Percentiles rank a stretch among this genome's conserved stretches.
phyloP scores from a whole-genome alignment of 2,113 vertebrate species.

The Anguilla rostrata region DNA sequence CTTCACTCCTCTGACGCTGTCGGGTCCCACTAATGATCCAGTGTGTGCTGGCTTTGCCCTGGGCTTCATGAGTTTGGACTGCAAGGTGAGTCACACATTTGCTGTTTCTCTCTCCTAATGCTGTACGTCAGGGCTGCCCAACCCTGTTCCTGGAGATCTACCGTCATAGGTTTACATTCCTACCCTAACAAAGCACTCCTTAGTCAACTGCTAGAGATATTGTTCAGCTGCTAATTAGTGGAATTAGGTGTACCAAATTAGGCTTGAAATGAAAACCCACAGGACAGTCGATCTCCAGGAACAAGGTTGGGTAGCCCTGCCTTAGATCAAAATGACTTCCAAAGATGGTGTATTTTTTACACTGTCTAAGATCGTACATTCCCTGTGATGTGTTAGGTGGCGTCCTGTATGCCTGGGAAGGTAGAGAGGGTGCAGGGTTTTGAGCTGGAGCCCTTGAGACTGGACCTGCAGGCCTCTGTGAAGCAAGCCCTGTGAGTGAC shows the following conservation, averaged over 20 bases:
- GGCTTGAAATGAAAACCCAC: too few relatives aligned
- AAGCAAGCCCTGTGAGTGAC: constrained; percentile 73
- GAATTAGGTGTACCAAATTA: too few relatives aligned
- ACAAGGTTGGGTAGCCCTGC: too few relatives aligned
- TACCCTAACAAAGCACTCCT: too few relatives aligned
- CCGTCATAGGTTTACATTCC: too few relatives aligned
- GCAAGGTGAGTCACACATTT: constrained; percentile 64
- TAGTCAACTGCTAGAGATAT: too few relatives aligned
- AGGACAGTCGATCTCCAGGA: too few relatives aligned
- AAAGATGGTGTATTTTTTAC: background rate
- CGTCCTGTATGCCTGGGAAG: constrained; percentile 64
- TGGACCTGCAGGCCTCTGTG: constrained; percentile 71
- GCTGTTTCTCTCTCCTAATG: background rate
- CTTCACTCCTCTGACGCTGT: constrained; percentile 79
- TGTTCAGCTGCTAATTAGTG: too few relatives aligned
- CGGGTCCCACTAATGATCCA: constrained; percentile 45
- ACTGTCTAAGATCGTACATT: background rate
- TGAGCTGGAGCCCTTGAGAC: constrained; percentile 64
- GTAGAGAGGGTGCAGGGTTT: constrained; percentile 69
- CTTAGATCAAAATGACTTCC: background rate
- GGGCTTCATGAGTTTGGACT: constrained; percentile 85
- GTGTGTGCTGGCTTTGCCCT: constrained; percentile 69
- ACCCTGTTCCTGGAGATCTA: background rate
- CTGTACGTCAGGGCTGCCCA: background rate
- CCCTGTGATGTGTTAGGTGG: constrained; percentile 58